Evolutionary conservation across 2,797 vertebrate species (phyloP).

Genomic region (Sebastes itinus): DNA sequence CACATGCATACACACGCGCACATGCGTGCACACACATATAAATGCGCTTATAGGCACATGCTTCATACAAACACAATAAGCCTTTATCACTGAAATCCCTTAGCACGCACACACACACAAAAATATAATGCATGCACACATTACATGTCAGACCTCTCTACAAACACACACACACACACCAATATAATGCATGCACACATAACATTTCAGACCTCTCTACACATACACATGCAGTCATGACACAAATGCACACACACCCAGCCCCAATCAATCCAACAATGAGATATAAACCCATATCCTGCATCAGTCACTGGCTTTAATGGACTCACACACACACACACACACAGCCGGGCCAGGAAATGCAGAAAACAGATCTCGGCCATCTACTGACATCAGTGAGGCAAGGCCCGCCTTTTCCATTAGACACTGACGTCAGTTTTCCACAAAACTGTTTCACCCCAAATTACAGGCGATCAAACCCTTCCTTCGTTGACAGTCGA

Average conservation of each 20-base stretch:
- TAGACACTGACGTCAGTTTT: conserved; percentile 69
- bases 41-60: conserved; percentile 44
- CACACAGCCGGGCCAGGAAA: conserved; percentile 48
- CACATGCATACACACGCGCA: conserved; percentile 58
- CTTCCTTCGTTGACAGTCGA: conserved; percentile 36
- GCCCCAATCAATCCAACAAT: conserved; percentile 29
- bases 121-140: conserved; percentile 8
- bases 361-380: conserved; percentile 72
- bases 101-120: conserved; percentile 4
- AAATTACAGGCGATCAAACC: conserved; percentile 57
- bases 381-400: conserved; percentile 58
- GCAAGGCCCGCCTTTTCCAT: conserved; percentile 58
- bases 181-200: conserved; percentile 4
- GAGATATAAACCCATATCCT: conserved; percentile 37
- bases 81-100: conserved; percentile 40
- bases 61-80: conserved; percentile 24
- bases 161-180: background rate
- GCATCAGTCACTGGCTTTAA: conserved; percentile 27
- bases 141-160: conserved; percentile 13
- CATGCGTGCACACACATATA: conserved; percentile 48
- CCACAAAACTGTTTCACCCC: conserved; percentile 56
- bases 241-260: conserved; percentile 19
- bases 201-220: conserved; percentile 9
- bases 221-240: conserved; percentile 12
- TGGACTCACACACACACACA: background rate